Evolutionary conservation across 2,113 vertebrate genomes (phyloP), one percentile per base, ranked within the genome.

Genomic region (Ramphastos sulfuratus): DNA sequence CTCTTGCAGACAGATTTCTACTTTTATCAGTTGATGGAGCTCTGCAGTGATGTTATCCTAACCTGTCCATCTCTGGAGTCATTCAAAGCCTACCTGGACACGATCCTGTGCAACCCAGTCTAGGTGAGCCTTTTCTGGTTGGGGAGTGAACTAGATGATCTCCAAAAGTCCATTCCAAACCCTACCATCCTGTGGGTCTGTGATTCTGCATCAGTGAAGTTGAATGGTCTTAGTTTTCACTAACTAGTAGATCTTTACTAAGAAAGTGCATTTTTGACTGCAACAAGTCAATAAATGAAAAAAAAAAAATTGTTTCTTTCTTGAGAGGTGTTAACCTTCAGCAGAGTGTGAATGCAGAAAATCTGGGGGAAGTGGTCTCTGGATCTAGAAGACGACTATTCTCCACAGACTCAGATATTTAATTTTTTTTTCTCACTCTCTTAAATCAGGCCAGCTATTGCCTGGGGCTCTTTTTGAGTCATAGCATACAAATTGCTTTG

Each of bases 371-470:
- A 93, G 69, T 2, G 46, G 83, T 94, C 48, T 85, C 80, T 81
- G 76, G 85, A 90, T 91, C 92, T 88, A 83, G 85, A 77, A 85
- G 76, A 71, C 0, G 8, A 75, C 39, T 70, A 31, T 60, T 83
- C 78, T 94, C 28, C 46, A 30, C 69, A 88, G 93, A 67, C 61
- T 90, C 7, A 4, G 73, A 60, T 83, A 81, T 72, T 94, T 81
- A 74, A 50, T 86, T 91, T 93, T 92, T 93, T 92, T 92, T 95
- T 91, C 73, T 88, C 80, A 93, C 61, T 86, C 19, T 77, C 70
- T 77, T 64, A 92, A 92, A 96, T 92, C 76, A 92, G 85, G 90
- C 76, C 88, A 92, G 69, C 37, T 88, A 55, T 60, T 88, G 90
- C 94, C 92, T 91, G 69, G 61, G 82, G 94, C 82, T 90, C 69